These are phyloP conservation scores for Andrena bicolor DNA, from an alignment of 2,888 invertebrate genomes.

Conservation along the genomic window DNA sequence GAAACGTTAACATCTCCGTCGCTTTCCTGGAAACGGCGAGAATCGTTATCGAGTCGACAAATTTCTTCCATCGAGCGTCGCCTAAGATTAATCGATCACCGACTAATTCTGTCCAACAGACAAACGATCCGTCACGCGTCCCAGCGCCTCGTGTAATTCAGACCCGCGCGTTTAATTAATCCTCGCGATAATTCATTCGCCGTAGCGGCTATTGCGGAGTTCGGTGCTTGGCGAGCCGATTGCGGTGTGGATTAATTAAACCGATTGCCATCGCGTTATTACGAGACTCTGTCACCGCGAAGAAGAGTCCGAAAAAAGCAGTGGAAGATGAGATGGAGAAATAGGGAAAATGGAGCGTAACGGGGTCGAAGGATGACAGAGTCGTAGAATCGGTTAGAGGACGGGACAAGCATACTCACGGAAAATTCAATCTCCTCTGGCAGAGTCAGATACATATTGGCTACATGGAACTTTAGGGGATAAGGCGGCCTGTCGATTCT, in stretches of 20 bases:
- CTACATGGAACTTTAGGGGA: slow-evolving; percentile 88
- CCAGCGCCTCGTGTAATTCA: not conserved
- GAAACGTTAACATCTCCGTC: not conserved
- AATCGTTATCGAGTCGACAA: not conserved
- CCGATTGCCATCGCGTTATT: not conserved
- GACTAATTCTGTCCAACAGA: not conserved
- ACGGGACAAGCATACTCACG: slow-evolving; percentile 82
- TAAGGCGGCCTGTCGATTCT: slow-evolving; percentile 87
- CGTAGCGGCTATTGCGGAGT: not conserved
- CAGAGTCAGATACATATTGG: slow-evolving; percentile 87
- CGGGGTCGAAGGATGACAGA: too few species aligned
- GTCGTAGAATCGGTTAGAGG: too few species aligned
- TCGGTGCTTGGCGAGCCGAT: not conserved
- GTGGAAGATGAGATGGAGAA: too few species aligned
- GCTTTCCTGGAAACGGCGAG: not conserved
- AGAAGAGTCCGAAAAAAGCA: not conserved
- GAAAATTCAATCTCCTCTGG: slow-evolving; percentile 86
- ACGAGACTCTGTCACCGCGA: too few species aligned
- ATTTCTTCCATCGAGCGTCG: too few species aligned
- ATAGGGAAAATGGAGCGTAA: too few species aligned
- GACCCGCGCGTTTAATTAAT: slow-evolving; percentile 36
- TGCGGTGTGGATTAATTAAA: slow-evolving; percentile 11
- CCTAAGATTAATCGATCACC: slow-evolving; percentile 6
- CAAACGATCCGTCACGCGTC: slow-evolving; percentile 4
- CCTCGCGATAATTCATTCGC: slow-evolving; percentile 25